A percentile compares a stretch with the other conserved stretches of the same genome.
These are phyloP conservation scores for Xiphophorus couchianus DNA, from an alignment of 2,113 vertebrate genomes.

Conservation along the genomic window DNA sequence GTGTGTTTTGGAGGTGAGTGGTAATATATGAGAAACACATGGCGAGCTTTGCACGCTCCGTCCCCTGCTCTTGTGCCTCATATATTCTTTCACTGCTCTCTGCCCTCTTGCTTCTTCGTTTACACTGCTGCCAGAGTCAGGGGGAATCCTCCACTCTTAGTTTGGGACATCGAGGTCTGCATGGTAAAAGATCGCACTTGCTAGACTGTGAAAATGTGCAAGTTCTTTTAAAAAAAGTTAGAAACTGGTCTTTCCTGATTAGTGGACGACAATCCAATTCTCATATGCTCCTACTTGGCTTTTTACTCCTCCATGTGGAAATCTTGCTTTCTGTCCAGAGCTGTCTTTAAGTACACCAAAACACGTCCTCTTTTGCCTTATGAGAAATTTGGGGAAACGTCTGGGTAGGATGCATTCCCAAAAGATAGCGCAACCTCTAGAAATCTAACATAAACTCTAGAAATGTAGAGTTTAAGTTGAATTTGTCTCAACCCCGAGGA, in stretches of 20 bases:
- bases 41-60: constrained; percentile 20
- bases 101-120: constrained; percentile 34
- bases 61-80: constrained; percentile 23
- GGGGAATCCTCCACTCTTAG: constrained; percentile 9
- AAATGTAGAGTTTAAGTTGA: too few species aligned
- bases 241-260: constrained; percentile 16
- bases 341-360: constrained; percentile 38
- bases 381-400: constrained; percentile 10
- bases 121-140: constrained; percentile 30
- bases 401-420: constrained; percentile 5
- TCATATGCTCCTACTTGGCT: constrained; percentile 14
- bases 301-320: constrained; percentile 20
- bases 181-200: constrained; percentile 32
- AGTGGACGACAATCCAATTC: constrained; percentile 19
- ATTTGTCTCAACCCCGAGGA: too few species aligned
- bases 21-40: constrained; percentile 62
- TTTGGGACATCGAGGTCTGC: constrained; percentile 53
- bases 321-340: constrained; percentile 15
- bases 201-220: constrained; percentile 1
- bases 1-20: constrained; percentile 53
- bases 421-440: background rate
- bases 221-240: background rate
- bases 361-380: constrained; percentile 22
- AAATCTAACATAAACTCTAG: too few species aligned
- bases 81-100: constrained; percentile 31